These are phyloP conservation scores for Apeltes quadracus DNA, from an alignment of 2,113 vertebrate species.

Conservation along the genomic window DNA sequence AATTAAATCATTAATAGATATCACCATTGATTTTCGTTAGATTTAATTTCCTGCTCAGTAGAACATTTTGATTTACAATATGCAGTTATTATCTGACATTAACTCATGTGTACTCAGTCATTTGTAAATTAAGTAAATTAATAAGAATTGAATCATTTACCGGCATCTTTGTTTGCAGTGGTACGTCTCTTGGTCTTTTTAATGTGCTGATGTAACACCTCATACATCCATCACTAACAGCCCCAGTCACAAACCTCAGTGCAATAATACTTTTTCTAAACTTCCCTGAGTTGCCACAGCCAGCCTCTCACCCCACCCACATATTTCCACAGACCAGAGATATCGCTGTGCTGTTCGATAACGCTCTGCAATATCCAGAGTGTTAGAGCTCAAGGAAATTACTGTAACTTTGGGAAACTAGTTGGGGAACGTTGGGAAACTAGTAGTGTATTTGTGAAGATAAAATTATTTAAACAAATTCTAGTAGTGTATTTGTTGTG, in stretches of 20 bases:
- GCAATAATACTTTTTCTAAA: constrained; percentile 14
- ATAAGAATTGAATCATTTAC: neutral
- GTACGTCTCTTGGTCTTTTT: neutral
- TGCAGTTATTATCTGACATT: constrained; percentile 23
- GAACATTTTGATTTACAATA: constrained; percentile 29
- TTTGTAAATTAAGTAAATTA: constrained; percentile 12
- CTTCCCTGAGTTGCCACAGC: constrained; percentile 3
- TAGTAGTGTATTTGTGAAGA: constrained; percentile 7
- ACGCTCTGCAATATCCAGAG: constrained; percentile 28
- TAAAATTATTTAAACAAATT: constrained; percentile 23
- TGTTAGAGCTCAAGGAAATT: constrained; percentile 7
- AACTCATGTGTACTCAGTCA: neutral
- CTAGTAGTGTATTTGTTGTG: neutral
- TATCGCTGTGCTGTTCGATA: constrained; percentile 29
- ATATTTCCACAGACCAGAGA: constrained; percentile 37
- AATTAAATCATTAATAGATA: constrained; percentile 52
- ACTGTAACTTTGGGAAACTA: too few species aligned
- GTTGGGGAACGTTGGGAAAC: constrained; percentile 15
- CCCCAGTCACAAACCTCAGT: neutral
- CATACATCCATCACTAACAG: neutral
- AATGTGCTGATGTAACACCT: neutral
- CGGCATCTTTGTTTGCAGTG: neutral
- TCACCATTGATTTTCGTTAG: constrained; percentile 32
- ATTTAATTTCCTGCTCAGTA: constrained; percentile 47
- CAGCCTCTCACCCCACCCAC: constrained; percentile 3